Evolutionary conservation across 2,888 invertebrate genomes (phyloP), one percentile per base, ranked within the genome.

Genomic region (Xanthostigma xanthostigma): DNA sequence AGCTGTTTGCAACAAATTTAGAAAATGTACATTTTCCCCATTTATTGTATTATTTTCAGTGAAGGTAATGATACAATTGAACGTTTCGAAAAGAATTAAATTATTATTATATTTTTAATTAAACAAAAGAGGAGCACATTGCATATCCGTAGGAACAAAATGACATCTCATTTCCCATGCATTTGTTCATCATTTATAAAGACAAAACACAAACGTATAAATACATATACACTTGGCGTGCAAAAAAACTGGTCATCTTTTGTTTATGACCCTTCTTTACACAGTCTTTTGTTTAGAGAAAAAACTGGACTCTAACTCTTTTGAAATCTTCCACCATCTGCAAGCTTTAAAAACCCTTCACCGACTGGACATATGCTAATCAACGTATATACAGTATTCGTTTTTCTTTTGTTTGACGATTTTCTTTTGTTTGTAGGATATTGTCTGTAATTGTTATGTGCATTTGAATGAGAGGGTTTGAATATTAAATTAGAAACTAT

Each of bases 221-320:
- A 17, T 34, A 34, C 33, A 44, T 34, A 14, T 13, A 44, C 33
- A 27, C 27, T 44, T 44, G 44, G 52, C 54, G 54, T 56, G 51
- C 57, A 58, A 62, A 27, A 61, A 61, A 62, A 62, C 59, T 59
- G 59, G 62, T 55, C 58, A 58, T 57, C 59, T 59, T 60, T 62
- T 59, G 61, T 62, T 59, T 62, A 57, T 55, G 54, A 55, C 45
- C 45, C 45, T 43, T 43, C 34, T 43, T 33, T 43, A 27, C 12
- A 43, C 36, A 14, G 14, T 36, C 45, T 45, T 45, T 45, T 45
- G 45, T 45, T 45, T 45, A 11, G 37, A 36, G 27, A 27, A 34
- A 36, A 37, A 45, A 45, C 43, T 43, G 45, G 37, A 45, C 45
- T 39, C n/a, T 39, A 39, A 39, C 14, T 39, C 14, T 10, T 11